Conservation (phyloP, 2,888 invertebrate species). For the Parascotia fuliginaria region DNA sequence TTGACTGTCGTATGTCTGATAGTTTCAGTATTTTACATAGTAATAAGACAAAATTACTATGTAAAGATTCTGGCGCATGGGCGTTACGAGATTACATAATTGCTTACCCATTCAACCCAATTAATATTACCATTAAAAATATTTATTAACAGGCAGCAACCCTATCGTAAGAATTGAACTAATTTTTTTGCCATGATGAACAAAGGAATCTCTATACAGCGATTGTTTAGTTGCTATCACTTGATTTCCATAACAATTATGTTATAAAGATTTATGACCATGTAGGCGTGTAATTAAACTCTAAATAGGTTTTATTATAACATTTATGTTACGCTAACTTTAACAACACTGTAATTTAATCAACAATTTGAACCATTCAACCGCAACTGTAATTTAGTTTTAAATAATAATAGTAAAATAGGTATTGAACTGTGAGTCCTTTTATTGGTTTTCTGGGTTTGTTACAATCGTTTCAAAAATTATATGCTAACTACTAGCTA, state of each 20-base stretch:
- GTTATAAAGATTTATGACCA: constrained; percentile 11
- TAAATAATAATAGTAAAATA: not conserved
- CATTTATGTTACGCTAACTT: constrained; percentile 6
- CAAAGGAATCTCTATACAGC: constrained; percentile 11
- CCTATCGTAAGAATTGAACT: constrained; percentile 16
- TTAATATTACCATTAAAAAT: no score
- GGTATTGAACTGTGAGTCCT: not conserved
- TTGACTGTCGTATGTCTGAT: no score
- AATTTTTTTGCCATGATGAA: constrained; percentile 16
- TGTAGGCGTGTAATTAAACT: constrained; percentile 28
- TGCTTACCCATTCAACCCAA: no score
- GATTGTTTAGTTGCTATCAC: constrained; percentile 27
- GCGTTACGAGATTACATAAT: no score
- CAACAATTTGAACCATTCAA: not conserved
- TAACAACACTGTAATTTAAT: not conserved
- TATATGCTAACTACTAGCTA: no score
- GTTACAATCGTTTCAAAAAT: no score
- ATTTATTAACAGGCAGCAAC: constrained; percentile 9
- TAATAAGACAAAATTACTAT: no score
- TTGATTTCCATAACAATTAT: constrained; percentile 27
- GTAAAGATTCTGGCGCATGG: no score
- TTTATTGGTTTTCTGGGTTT: no score
- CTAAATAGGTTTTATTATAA: constrained; percentile 18
- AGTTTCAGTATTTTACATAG: no score
- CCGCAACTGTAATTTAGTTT: not conserved